phyloP scores from a whole-genome alignment of 64 coral and sea anemone species.

The Stylophora pistillata region DNA sequence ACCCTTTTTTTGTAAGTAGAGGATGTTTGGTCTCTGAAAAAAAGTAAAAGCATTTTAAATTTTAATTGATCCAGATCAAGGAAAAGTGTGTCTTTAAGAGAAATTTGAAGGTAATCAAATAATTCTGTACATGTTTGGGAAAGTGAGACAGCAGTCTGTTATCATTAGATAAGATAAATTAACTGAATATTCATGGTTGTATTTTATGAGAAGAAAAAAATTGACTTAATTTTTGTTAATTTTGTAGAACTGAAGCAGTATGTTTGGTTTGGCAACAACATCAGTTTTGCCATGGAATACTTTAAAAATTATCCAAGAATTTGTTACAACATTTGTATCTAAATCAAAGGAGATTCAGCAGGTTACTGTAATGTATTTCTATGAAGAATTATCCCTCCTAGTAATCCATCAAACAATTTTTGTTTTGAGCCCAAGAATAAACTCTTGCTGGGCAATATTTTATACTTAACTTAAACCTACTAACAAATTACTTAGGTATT shows the following conservation, averaged over 20 bases:
- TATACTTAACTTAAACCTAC: background rate
- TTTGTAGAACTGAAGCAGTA: background rate
- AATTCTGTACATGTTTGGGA: background rate
- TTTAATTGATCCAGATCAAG: constrained; percentile 11
- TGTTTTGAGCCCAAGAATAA: constrained; percentile 3
- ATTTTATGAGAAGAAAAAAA: constrained; percentile 10
- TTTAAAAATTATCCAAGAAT: background rate
- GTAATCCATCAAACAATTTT: background rate
- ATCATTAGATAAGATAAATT: background rate
- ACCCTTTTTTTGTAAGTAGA: background rate
- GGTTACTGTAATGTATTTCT: constrained; percentile 4
- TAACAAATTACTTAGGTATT: background rate
- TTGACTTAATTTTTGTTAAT: background rate
- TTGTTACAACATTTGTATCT: constrained; percentile 16
- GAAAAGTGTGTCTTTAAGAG: background rate
- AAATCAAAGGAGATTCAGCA: background rate
- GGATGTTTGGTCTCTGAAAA: constrained; percentile 16
- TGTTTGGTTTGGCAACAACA: background rate
- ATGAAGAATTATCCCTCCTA: background rate
- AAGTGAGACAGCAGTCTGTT: background rate
- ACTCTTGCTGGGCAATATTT: constrained; percentile 21
- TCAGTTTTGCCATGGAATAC: background rate
- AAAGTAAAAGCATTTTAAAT: constrained; percentile 1
- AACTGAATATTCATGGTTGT: constrained; percentile 21
- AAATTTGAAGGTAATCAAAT: constrained; percentile 26